Base-by-base conservation (phyloP, 2,797 vertebrate species). In the Pitangus sulphuratus region DNA sequence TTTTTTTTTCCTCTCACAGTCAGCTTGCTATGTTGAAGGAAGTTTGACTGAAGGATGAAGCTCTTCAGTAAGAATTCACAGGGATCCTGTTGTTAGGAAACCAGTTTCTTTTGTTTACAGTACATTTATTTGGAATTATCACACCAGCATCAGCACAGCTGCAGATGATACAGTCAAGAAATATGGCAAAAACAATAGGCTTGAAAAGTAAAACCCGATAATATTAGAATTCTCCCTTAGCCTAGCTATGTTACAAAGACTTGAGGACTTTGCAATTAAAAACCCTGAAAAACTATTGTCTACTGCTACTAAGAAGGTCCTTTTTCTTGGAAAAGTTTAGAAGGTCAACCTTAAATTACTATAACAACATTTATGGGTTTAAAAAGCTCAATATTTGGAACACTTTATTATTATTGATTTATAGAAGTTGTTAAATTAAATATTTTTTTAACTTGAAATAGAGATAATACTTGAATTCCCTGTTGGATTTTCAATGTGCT, bases 21-120 rank as follows among this genome's bases (percentile, higher is more conserved):
- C 30, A 62, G 19, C 42, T 84, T 54, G n/a, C 42, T 77, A 1
- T 25, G 40, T 53, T 40, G 65, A 92, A 66, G 19, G 35, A 84
- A 96, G 64, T 39, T 74, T 85, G 33, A 64, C 33, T 90, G 37
- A 30, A 44, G 15, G 28, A 64, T 75, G 60, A 89, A 77, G 45
- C 18, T 84, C 47, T 90, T 79, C 44, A 89, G 68, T 88, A 91
- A 76, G 45, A 90, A 89, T 90, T 91, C 76, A 76, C 21, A 66
- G 4, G 8, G 54, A 62, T 82, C 42, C 24, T 64, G 15, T 48
- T 90, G 37, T 72, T 50, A 72, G 30, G 61, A 47, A 91, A 84
- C 6, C 7, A 45, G 68, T 89, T 90, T 71, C 4, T 84, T 91
- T 81, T 85, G 30, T 82, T 88, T 93, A 68, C 50, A 60, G 53